Evolutionary conservation across 37 sponge, comb jelly and placozoan genomes (phyloP), one percentile per base, ranked within the genome.

Genomic region (Geodia barretti): DNA sequence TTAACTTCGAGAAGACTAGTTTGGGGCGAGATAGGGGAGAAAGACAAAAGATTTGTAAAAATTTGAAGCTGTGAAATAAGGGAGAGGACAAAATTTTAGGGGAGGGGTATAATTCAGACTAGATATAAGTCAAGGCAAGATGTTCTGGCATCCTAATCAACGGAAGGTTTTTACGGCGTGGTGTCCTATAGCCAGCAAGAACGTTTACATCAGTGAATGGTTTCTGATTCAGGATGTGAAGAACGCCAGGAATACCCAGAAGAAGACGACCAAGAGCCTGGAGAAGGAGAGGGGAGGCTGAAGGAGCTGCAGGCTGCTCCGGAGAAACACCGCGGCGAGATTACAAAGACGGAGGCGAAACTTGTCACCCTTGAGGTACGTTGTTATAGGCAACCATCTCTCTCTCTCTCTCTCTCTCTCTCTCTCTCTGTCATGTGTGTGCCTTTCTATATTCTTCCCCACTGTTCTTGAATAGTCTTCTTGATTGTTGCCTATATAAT

Each of bases 251-350:
- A 75, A 83, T 8, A 91, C 75, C 38, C 71, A 83, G 2, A 95
- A 95, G 72, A 95, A 95, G 65, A 61, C 60, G 8, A 41, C 68
- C 74, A 96, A 93, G 84, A 67, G 2, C 35, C 71, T 96, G 64
- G 89, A 90, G 60, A 93, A 90, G 33, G 98, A 98, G 68, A 88
- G 76, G 64, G 87, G 63, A 93, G 89, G 76, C 74, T 98, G 54
- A 76, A 38, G 30, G 98, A 92, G 47, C 68, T 97, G 66, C 75
- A 84, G 31, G 82, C 84, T 20, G 67, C 90, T 60, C 98, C 98
- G 35, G 95, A 84, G 24, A 89, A 79, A 34, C 62, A 77, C n/a
- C 47, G 68, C 36, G 78, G 77, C 41, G 94, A 97, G 42, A 89
- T 97, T 20, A 84, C 73, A 73, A 73, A 84, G 20, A 19, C 72